These are phyloP conservation scores for Polia nebulosa DNA, from an alignment of 2,888 invertebrate genomes.

Conservation along the genomic window DNA sequence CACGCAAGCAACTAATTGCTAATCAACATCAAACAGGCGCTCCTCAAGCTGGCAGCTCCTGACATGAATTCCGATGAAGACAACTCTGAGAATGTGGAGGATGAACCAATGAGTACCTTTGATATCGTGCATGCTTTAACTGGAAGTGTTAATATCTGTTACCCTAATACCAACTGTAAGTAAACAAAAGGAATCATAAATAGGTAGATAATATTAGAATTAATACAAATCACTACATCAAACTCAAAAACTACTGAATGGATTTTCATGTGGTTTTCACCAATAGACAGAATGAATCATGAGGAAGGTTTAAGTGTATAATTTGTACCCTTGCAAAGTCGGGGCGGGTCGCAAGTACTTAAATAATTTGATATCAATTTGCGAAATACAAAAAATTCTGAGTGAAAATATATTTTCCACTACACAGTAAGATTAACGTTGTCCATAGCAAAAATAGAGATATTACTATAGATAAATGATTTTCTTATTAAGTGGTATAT, in stretches of 20 bases:
- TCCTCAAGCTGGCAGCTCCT: slow-evolving; percentile 85
- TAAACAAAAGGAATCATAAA: too few relatives aligned
- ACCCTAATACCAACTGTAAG: slow-evolving; percentile 42
- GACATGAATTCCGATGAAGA: slow-evolving; percentile 84
- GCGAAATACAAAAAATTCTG: not conserved
- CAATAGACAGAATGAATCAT: too few relatives aligned
- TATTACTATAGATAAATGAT: too few relatives aligned
- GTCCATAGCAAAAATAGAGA: not conserved
- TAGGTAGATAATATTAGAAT: too few relatives aligned
- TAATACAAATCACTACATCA: too few relatives aligned
- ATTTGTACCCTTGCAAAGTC: too few relatives aligned
- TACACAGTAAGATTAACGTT: not conserved
- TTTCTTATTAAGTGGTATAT: too few relatives aligned
- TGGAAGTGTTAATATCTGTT: slow-evolving; percentile 76
- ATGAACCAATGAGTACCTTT: slow-evolving; percentile 80
- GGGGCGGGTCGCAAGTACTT: too few relatives aligned
- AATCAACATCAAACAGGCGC: slow-evolving; percentile 81
- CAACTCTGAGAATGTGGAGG: slow-evolving; percentile 72
- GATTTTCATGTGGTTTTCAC: too few relatives aligned
- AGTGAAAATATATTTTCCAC: not conserved
- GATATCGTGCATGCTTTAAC: slow-evolving; percentile 82
- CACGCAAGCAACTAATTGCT: slow-evolving; percentile 74
- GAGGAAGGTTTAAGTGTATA: too few relatives aligned
- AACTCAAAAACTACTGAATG: too few relatives aligned
- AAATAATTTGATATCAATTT: too few relatives aligned